phyloP scores from a whole-genome alignment of 1,140 invertebrate genomes.

The Bombyx mandarina region DNA sequence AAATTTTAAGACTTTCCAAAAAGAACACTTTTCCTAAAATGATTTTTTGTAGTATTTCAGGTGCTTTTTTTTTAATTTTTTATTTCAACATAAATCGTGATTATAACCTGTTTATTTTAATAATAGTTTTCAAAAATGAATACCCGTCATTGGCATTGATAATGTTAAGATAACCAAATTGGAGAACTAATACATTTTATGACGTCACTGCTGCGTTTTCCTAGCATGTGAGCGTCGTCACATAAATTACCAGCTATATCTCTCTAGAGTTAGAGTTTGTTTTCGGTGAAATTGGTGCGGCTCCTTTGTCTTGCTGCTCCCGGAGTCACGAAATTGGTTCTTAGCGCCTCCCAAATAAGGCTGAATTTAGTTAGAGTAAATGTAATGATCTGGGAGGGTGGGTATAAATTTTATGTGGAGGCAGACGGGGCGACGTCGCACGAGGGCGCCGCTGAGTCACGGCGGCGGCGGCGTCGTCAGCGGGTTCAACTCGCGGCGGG shows the following conservation, averaged over 20 bases:
- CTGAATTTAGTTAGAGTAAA: slow-evolving; percentile 26
- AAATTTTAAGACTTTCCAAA: too few species aligned
- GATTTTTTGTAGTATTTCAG: too few species aligned
- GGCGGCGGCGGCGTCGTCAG: slow-evolving; percentile 29
- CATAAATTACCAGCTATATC: slow-evolving; percentile 67
- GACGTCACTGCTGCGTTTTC: slow-evolving; percentile 55
- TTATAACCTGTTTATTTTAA: too few species aligned
- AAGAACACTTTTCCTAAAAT: too few species aligned
- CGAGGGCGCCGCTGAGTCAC: slow-evolving; percentile 66
- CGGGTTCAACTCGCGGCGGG: slow-evolving; percentile 16
- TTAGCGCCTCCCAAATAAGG: slow-evolving; percentile 34
- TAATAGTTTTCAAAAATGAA: too few species aligned
- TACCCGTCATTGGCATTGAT: too few species aligned
- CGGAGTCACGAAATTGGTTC: slow-evolving; percentile 28
- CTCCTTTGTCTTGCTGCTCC: slow-evolving; percentile 54
- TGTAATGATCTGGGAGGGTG: slow-evolving; percentile 63
- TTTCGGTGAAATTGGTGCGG: slow-evolving; percentile 56
- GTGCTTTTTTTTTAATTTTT: too few species aligned
- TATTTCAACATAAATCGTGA: too few species aligned
- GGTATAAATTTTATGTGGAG: slow-evolving; percentile 69
- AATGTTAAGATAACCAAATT: too few species aligned
- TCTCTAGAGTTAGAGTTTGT: slow-evolving; percentile 63
- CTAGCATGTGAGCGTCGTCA: slow-evolving; percentile 49
- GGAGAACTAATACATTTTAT: slow-evolving; percentile 7
- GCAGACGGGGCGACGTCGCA: slow-evolving; percentile 64